These are phyloP conservation scores for Tryphoninae sp. DNA, from an alignment of 2,888 invertebrate genomes.

Conservation along the genomic window DNA sequence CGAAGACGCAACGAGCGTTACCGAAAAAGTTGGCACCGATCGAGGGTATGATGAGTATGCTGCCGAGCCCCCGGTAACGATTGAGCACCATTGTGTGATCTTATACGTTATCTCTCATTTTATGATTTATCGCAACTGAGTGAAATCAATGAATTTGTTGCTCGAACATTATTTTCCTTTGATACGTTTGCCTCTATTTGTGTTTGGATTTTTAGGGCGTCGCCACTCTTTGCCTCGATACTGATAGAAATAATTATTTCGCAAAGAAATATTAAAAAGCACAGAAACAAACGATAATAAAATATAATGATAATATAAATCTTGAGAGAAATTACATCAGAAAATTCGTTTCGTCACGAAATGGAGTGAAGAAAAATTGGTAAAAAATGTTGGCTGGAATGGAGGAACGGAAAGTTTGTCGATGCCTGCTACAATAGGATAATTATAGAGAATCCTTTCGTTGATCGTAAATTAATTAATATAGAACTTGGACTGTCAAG, in stretches of 20 bases:
- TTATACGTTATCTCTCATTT: conserved; percentile 55
- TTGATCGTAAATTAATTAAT: conserved; percentile 48
- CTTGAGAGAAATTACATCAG: background rate
- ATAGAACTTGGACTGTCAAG: conserved; percentile 48
- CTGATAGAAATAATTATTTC: background rate
- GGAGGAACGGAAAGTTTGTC: conserved; percentile 55
- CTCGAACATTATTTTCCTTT: conserved; percentile 14
- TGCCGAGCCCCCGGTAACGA: conserved; percentile 74
- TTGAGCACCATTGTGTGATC: conserved; percentile 55
- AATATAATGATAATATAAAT: background rate
- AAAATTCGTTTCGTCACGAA: conserved; percentile 7
- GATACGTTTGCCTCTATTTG: conserved; percentile 34
- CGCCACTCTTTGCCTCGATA: conserved; percentile 47
- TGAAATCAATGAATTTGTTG: conserved; percentile 20
- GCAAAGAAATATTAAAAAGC: background rate
- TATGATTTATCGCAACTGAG: conserved; percentile 44
- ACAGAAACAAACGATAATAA: background rate
- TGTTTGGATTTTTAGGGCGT: conserved; percentile 39
- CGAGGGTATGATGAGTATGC: conserved; percentile 74
- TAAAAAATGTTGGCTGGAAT: background rate
- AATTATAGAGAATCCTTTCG: conserved; percentile 31
- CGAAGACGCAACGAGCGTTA: conserved; percentile 73
- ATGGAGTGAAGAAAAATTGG: background rate
- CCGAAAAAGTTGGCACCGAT: conserved; percentile 78
- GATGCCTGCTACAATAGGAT: conserved; percentile 55